Evolutionary conservation across 2,113 vertebrate genomes (phyloP), one percentile per base, ranked within the genome.

Genomic region (Tragelaphus scriptus): DNA sequence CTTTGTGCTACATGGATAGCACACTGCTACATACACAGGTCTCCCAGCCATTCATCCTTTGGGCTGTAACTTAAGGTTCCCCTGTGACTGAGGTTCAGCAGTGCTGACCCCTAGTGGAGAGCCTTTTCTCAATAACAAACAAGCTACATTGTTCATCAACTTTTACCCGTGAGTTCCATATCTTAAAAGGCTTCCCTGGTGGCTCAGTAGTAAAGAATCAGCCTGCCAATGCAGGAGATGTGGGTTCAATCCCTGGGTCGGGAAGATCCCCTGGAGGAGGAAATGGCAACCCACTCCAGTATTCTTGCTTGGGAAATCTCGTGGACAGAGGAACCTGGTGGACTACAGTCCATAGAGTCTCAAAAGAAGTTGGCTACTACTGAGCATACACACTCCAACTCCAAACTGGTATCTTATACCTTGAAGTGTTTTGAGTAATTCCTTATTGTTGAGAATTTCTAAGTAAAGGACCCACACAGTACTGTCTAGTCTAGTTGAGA

Each of bases 71-170:
- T n/a, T 2, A 10, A 11, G 14, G 12, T 3, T 25, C 16, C 5
- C 30, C 21, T 7, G 23, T 36, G 49, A 51, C 0, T 30, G 75
- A 10, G 47, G 3, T 11, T 90, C 79, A 23, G 85, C 19, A 81
- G 12, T 80, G 40, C 91, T 96, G 98, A 85, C 71, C 96, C 49
- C 91, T 97, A 26, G 82, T 89, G 95, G 79, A 85, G 11, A 12
- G 0, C 5, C 21, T 80, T 80, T 51, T 17, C 36, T 40, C 19
- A 9, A 55, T 53, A 59, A 28, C n/a, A 44, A 23, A 49, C 23
- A 28, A 84, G 26, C 15, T 63, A 21, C 6, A 25, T 4, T 6
- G n/a, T 6, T 32, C 12, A 30, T 77, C 12, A 58, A 1, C 2
- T 59, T 94, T 88, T 77, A 53, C 56, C 5, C 2, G 1, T 7